These are phyloP conservation scores for Plutomurus gul DNA, from an alignment of 1,140 invertebrate genomes.

Conservation along the genomic window DNA sequence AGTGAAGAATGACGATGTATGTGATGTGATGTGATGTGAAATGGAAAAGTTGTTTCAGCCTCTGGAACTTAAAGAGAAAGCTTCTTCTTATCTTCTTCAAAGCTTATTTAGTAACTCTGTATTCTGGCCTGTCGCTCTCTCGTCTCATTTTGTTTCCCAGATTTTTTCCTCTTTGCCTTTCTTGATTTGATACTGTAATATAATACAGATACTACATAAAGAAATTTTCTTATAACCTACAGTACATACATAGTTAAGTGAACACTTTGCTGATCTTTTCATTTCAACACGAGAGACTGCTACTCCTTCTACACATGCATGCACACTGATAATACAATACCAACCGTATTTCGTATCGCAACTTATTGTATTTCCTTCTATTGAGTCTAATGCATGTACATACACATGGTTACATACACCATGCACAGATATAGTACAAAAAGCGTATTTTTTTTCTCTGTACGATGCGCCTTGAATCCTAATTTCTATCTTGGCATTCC, in stretches of 20 bases:
- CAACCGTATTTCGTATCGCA: not conserved
- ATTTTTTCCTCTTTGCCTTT: conserved; percentile 4
- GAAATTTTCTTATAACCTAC: not conserved
- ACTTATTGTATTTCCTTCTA: too few relatives aligned
- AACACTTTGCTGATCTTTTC: not conserved
- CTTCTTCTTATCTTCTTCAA: not conserved
- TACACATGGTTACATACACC: too few relatives aligned
- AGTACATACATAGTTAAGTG: not conserved
- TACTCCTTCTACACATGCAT: not conserved
- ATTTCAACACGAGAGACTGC: not conserved
- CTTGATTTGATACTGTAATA: conserved; percentile 4
- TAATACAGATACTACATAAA: not conserved
- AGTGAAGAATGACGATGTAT: not conserved
- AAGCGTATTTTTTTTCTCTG: not conserved
- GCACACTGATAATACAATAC: too few relatives aligned
- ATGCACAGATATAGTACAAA: not conserved
- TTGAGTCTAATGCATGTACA: too few relatives aligned
- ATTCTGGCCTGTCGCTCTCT: not conserved
- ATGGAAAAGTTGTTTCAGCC: not conserved
- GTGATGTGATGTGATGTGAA: not conserved
- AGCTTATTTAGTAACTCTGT: not conserved
- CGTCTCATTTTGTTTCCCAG: conserved; percentile 6
- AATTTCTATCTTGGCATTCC: conserved; percentile 29
- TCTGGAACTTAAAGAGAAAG: not conserved
- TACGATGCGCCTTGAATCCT: conserved; percentile 13